Evolutionary conservation across 2,888 invertebrate species (phyloP).

Genomic region (Mimumesa dahlbomi): DNA sequence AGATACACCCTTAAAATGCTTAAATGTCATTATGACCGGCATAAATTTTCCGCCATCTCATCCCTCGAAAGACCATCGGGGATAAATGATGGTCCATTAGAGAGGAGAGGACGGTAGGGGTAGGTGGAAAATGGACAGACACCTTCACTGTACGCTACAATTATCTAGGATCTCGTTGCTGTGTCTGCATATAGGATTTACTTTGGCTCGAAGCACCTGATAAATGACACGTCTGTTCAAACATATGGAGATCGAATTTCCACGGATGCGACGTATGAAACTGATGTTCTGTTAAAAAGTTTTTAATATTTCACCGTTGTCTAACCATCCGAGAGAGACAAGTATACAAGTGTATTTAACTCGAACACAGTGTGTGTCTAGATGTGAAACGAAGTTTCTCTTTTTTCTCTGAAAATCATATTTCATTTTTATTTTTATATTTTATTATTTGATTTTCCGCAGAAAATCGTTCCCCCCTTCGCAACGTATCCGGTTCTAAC

Average conservation of each 20-base stretch:
- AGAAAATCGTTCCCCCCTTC: not conserved
- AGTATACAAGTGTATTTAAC: too few relatives aligned
- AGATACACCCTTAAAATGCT: constrained; percentile 7
- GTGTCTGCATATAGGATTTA: not conserved
- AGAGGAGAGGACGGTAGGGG: too few relatives aligned
- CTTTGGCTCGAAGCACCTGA: not conserved
- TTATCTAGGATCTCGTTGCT: constrained; percentile 17
- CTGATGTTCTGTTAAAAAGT: too few relatives aligned
- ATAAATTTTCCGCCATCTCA: constrained; percentile 30
- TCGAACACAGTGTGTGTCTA: too few relatives aligned
- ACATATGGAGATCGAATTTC: too few relatives aligned
- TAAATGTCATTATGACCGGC: constrained; percentile 17
- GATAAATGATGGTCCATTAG: constrained; percentile 38
- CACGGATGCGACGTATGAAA: too few relatives aligned
- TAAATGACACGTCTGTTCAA: not conserved
- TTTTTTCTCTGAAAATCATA: too few relatives aligned
- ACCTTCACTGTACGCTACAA: constrained; percentile 11
- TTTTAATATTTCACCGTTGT: too few relatives aligned
- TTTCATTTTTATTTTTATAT: too few relatives aligned
- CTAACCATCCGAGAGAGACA: too few relatives aligned
- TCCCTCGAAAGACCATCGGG: not conserved
- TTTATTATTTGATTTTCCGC: constrained; percentile 5
- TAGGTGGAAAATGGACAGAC: constrained; percentile 6
- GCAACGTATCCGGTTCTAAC: not conserved
- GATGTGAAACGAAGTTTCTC: too few relatives aligned